Percentiles rank a stretch among this genome's conserved stretches.
Conservation (phyloP, 2,113 vertebrate genomes). For the Oryzias melastigma region DNA sequence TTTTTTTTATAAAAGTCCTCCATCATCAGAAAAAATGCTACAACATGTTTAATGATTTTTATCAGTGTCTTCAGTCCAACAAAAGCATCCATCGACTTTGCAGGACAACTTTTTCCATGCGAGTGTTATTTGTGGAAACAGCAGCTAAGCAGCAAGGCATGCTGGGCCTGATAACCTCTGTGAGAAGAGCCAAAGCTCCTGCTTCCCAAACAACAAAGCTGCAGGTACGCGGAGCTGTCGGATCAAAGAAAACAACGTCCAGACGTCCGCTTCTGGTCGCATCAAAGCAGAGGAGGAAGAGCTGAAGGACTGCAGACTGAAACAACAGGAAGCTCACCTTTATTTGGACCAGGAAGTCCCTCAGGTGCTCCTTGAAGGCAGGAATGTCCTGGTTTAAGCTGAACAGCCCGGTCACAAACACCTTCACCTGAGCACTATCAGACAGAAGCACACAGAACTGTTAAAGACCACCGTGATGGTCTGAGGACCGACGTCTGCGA, state of each 20-base stretch:
- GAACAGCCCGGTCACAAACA: slow-evolving; percentile 98
- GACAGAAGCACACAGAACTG: not conserved
- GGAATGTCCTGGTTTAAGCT: slow-evolving; percentile 99
- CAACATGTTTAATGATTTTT: too few relatives aligned
- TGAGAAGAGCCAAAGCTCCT: slow-evolving; percentile 12
- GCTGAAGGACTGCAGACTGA: not conserved
- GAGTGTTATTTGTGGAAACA: slow-evolving; percentile 58
- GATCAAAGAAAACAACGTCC: not conserved
- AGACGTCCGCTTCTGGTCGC: not conserved
- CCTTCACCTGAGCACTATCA: slow-evolving; percentile 95
- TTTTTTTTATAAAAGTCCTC: too few relatives aligned
- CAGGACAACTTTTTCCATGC: slow-evolving; percentile 14
- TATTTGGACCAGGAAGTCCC: slow-evolving; percentile 98
- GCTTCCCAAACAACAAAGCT: slow-evolving; percentile 1
- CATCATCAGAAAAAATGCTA: too few relatives aligned
- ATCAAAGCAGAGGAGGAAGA: too few relatives aligned
- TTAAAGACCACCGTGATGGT: slow-evolving; percentile 32
- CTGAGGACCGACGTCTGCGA: not conserved
- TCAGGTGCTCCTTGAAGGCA: slow-evolving; percentile 97
- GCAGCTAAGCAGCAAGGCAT: slow-evolving; percentile 34
- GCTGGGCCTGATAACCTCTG: slow-evolving; percentile 43
- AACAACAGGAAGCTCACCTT: slow-evolving; percentile 79
- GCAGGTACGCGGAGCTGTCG: not conserved
- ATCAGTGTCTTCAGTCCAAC: not conserved
- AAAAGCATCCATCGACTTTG: slow-evolving; percentile 9